Base-by-base conservation (phyloP, 2,888 invertebrate genomes). In the Acanthopleura granulata region DNA sequence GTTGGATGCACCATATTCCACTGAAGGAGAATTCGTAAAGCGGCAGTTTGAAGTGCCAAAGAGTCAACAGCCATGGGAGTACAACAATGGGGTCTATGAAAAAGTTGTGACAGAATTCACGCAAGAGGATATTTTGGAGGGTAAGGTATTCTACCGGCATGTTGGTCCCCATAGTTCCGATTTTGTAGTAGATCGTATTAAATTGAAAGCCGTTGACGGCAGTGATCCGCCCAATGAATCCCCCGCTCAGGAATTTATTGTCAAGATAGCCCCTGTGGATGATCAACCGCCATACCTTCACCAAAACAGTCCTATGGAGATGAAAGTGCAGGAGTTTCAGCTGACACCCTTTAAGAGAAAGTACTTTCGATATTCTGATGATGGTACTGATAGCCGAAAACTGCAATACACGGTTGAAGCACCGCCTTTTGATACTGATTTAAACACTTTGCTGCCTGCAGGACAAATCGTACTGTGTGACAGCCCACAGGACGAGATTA, bases 141-240 rank as follows among this genome's bases (percentile, higher is more conserved):
- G 90, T 49, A 85, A 84, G 75, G 81, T 90, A 29, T 89, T 86
- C 78, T 91, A 90, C 79, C 81, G 84, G 16, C 89, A 90, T 77
- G 82, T 83, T 22, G 90, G 89, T 6, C 80, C 81, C 6, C 85
- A 86, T 74, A 78, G 78, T 22, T 78, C 84, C 29, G 84, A 83
- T 51, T 78, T 87, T 57, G 73, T 84, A 27, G 81, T 83, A 9
- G 89, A 90, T 72, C 80, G 76, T 57, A 81, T 90, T 29, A 80
- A 76, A 72, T 89, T 91, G 74, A 83, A 76, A 66, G 75, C 90
- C 9, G 74, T 76, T 25, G 90, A 90, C 80, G 82, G 82, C 49
- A 84, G 83, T n/a, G 80, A 82, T 14, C 89, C 89, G 15, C 90
- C 90, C 6, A 90, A 90, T 78, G 81, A 81, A 62, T 90, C 90